phyloP scores from a whole-genome alignment of 2,888 invertebrate genomes.

The Leptopilina syphax region DNA sequence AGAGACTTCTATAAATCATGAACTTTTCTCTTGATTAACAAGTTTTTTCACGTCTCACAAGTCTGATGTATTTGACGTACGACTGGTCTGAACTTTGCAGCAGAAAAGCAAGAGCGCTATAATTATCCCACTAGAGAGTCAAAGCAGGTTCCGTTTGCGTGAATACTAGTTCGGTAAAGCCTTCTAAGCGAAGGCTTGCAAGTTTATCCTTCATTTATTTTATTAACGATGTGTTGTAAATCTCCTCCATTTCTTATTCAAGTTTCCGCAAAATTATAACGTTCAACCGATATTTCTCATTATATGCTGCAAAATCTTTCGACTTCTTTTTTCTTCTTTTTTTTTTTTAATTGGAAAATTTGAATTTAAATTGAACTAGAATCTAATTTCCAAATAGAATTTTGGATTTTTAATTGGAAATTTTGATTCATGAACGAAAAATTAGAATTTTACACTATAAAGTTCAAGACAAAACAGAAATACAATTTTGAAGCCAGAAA shows the following conservation, averaged over 20 bases:
- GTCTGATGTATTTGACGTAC: constrained; percentile 34
- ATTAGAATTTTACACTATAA: too few relatives aligned
- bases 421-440: too few relatives aligned
- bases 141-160: constrained; percentile 37
- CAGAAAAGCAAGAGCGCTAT: constrained; percentile 18
- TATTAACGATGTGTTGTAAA: constrained; percentile 37
- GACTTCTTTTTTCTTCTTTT: too few relatives aligned
- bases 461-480: too few relatives aligned
- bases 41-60: constrained; percentile 20
- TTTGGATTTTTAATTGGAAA: too few relatives aligned
- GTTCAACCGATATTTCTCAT: too few relatives aligned
- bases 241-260: neutral
- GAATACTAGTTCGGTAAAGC: constrained; percentile 12
- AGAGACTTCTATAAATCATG: neutral
- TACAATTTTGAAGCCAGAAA: too few relatives aligned
- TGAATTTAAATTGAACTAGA: too few relatives aligned
- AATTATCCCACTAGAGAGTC: constrained; percentile 31
- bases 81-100: constrained; percentile 17
- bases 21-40: constrained; percentile 9
- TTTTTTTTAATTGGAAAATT: too few relatives aligned
- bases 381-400: too few relatives aligned
- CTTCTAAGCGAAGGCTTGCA: constrained; percentile 2
- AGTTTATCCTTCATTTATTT: constrained; percentile 38
- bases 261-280: neutral
- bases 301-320: too few relatives aligned